phyloP scores from a whole-genome alignment of 2,113 vertebrate species.

The Pomatostomus ruficeps region DNA sequence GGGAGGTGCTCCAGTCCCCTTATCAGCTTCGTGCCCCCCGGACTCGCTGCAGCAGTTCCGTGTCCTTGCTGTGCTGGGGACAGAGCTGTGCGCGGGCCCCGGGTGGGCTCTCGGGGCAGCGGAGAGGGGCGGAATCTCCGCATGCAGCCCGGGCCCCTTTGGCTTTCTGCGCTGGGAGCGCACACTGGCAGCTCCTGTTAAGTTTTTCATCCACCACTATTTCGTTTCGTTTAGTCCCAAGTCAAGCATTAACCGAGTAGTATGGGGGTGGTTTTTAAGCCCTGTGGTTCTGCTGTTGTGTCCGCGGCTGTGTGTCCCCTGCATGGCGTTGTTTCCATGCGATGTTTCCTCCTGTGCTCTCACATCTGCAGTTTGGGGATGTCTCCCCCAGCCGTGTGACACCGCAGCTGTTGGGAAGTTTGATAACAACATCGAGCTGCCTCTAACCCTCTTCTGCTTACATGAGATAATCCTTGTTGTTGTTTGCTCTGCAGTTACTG shows the following conservation, averaged over 20 bases:
- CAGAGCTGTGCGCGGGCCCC: rapidly evolving
- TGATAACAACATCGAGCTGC: not conserved
- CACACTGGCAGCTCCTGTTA: rapidly evolving
- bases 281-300: not conserved
- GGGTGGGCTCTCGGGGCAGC: not conserved
- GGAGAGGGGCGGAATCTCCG: not conserved
- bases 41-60: rapidly evolving
- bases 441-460: not conserved
- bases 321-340: rapidly evolving
- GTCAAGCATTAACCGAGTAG: not conserved
- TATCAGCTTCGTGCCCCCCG: not conserved
- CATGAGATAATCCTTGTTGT: not conserved
- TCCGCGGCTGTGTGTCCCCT: not conserved
- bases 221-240: not conserved
- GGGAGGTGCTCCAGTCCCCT: not conserved
- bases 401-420: not conserved
- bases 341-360: not conserved
- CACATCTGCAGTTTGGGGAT: rapidly evolving
- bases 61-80: rapidly evolving
- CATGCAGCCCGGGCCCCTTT: not conserved
- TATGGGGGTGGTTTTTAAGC: rapidly evolving
- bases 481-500: not conserved
- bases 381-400: not conserved
- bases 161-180: not conserved
- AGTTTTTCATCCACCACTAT: rapidly evolving